These are phyloP conservation scores for Zaprionus lineosus DNA, from an alignment of 2,888 invertebrate genomes.

Conservation along the genomic window DNA sequence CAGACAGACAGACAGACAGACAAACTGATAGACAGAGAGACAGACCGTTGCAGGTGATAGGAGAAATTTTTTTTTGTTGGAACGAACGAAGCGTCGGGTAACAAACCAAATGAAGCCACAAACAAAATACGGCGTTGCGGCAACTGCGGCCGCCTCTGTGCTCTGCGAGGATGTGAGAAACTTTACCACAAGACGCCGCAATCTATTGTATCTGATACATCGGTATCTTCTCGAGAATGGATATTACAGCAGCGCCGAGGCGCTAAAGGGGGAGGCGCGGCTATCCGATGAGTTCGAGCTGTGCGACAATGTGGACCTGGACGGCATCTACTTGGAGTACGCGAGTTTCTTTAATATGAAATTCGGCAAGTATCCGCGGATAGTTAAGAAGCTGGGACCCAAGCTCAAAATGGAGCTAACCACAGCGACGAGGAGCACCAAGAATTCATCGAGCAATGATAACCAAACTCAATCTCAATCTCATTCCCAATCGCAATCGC, in stretches of 20 bases:
- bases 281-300: conserved; percentile 87
- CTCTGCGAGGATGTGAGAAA: conserved; percentile 79
- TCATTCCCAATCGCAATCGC: background rate
- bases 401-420: conserved; percentile 67
- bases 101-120: conserved; percentile 60
- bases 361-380: conserved; percentile 93
- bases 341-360: conserved; percentile 92
- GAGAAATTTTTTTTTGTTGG: no score
- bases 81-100: no score
- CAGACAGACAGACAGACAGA: background rate
- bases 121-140: conserved; percentile 61
- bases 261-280: conserved; percentile 88
- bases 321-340: conserved; percentile 94
- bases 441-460: background rate
- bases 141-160: conserved; percentile 45
- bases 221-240: conserved; percentile 88
- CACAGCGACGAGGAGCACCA: background rate
- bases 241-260: conserved; percentile 86
- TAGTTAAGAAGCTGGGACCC: conserved; percentile 85
- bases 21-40: background rate
- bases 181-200: conserved; percentile 82
- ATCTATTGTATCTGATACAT: conserved; percentile 86
- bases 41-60: background rate
- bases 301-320: conserved; percentile 96
- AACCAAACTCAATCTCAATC: background rate